Percentiles rank a stretch among this genome's conserved stretches.
These are phyloP conservation scores for Urechis unicinctus DNA, from an alignment of 2,888 invertebrate genomes.

Conservation along the genomic window DNA sequence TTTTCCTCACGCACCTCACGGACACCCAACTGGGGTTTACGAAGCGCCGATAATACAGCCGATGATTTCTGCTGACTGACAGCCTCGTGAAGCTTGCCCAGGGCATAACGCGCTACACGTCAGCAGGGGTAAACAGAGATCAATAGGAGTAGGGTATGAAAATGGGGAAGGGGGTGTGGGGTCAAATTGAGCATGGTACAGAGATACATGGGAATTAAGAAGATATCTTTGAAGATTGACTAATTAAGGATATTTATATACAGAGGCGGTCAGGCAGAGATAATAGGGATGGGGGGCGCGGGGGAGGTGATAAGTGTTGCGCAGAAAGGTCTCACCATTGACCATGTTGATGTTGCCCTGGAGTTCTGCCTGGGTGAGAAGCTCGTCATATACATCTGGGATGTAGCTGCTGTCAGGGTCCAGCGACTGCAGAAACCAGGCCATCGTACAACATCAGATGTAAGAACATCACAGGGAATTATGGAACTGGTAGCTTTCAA, in stretches of 20 bases:
- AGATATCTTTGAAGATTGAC: too few relatives aligned
- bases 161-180: too few relatives aligned
- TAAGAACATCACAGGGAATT: too few relatives aligned
- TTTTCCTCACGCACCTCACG: neutral
- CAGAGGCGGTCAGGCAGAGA: too few relatives aligned
- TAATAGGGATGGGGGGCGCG: neutral
- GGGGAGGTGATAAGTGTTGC: neutral
- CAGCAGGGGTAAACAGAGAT: neutral
- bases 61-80: constrained; percentile 26
- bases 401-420: constrained; percentile 64
- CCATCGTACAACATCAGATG: too few relatives aligned
- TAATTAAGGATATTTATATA: too few relatives aligned
- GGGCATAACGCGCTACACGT: constrained; percentile 25
- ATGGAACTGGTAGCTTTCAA: too few relatives aligned
- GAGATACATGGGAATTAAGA: too few relatives aligned
- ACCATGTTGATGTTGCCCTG: constrained; percentile 65
- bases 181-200: too few relatives aligned
- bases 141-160: neutral
- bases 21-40: constrained; percentile 31
- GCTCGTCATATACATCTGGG: constrained; percentile 66
- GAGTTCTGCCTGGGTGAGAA: constrained; percentile 66
- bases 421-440: constrained; percentile 43
- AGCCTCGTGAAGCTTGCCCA: constrained; percentile 20
- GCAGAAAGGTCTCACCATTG: constrained; percentile 53
- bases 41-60: constrained; percentile 28